Evolutionary conservation across 1,140 invertebrate genomes (phyloP).

Genomic region (Micrasema minimum): DNA sequence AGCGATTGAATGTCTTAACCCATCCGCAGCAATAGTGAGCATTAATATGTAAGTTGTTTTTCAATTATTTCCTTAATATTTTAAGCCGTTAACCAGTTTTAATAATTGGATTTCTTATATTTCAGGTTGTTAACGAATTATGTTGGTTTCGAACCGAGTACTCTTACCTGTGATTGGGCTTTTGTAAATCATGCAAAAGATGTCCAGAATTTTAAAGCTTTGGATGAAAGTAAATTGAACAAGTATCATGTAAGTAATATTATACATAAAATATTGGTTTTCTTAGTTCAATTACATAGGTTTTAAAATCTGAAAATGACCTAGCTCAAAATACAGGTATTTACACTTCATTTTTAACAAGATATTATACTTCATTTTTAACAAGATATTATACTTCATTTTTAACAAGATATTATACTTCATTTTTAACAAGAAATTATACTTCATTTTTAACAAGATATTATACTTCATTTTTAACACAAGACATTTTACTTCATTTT

Average conservation of each 20-base stretch:
- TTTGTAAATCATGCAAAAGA: slow-evolving; percentile 8
- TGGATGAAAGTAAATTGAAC: slow-evolving; percentile 34
- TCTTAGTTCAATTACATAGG: too few species aligned
- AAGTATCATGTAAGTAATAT: slow-evolving; percentile 31
- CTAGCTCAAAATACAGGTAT: too few species aligned
- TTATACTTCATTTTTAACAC: too few species aligned
- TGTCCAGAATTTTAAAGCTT: slow-evolving; percentile 11
- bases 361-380: too few species aligned
- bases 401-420: too few species aligned
- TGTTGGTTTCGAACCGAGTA: slow-evolving; percentile 14
- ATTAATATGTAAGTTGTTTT: slow-evolving; percentile 33
- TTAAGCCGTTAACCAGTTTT: neutral
- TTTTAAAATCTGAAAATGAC: too few species aligned
- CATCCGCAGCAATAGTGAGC: slow-evolving; percentile 15
- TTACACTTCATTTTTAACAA: too few species aligned
- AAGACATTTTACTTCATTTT: too few species aligned
- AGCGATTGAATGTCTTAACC: slow-evolving; percentile 10
- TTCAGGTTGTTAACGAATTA: slow-evolving; percentile 36
- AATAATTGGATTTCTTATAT: neutral
- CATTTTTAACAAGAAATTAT: too few species aligned
- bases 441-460: too few species aligned
- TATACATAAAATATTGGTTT: too few species aligned
- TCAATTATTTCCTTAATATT: neutral
- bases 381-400: too few species aligned
- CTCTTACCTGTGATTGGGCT: slow-evolving; percentile 14